Base-by-base conservation (phyloP, 2,797 vertebrate genomes). In the Mallotus villosus region DNA sequence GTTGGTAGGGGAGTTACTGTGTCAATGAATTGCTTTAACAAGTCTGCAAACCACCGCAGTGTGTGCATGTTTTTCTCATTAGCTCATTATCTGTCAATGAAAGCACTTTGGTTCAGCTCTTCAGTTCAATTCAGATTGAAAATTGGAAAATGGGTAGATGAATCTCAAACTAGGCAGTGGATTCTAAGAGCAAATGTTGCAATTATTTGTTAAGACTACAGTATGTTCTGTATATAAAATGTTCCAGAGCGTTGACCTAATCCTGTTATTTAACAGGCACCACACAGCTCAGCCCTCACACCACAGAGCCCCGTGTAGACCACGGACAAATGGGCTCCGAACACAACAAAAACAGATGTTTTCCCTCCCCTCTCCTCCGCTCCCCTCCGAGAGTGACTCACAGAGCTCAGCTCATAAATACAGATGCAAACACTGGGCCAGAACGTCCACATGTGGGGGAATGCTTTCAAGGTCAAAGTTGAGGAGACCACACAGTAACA, bases 291-390 rank as follows among this genome's bases (percentile, higher is more conserved):
- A n/a, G 76, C 7, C 41, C 34, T 19, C 37, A 46, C 21, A 61
- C 60, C 58, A 27, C 59, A 55, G 69, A 22, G 8, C 27, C 55
- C 41, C 24, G 25, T 65, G 71, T 61, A 11, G 72, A 76, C 78
- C 72, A 62, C 37, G 14, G 68, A 63, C 83, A 77, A 66, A 75
- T 85, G 77, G 49, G 82, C 63, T 73, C 29, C 55, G 46, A 67
- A 67, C 77, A 79, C 78, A 85, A 84, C 75, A 81, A 76, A 78
- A 82, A 77, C 90, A 91, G 80, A 87, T 88, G 85, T 85, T 83
- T 71, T 67, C 61, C 67, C 53, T 70, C 68, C 61, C 65, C 73
- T 74, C 29, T 21, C 27, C 51, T 25, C 57, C 24, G 19, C 21
- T 25, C 58, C 22, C 14, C 21, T 61, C 24, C 8, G 24, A 25